Base-by-base conservation (phyloP, 2,888 invertebrate genomes). In the Epinotia bilunana region DNA sequence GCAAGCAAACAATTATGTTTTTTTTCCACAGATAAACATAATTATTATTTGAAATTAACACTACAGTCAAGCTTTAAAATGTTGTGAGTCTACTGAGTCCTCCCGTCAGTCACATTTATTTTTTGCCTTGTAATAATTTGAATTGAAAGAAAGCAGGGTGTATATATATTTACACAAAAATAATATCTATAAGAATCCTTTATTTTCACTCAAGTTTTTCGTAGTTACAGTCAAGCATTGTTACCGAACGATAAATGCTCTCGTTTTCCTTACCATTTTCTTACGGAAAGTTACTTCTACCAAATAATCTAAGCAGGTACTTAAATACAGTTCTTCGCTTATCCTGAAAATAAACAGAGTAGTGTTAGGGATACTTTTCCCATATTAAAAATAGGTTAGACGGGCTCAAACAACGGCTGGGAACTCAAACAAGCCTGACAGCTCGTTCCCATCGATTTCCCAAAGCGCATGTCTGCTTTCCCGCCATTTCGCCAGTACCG, bases 401-500 rank as follows among this genome's bases (percentile, higher is more conserved):
- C 57, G 57, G 55, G 55, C 46, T 69, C 62, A 28, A 68, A 73
- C 70, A 60, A 69, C 58, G 64, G 63, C 74, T 64, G 70, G 70
- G 70, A 74, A 70, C 64, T 63, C 70, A 53, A 69, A 71, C 64
- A 58, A 69, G 68, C 76, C 68, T 78, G 76, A 74, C 75, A 75
- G 70, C 76, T 73, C 77, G 77, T 78, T 79, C 77, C 81, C 91
- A 93, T 93, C 90, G 93, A 93, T 93, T 92, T 92, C 90, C 84
- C 85, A 89, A 83, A 86, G 93, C 93, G 93, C 93, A 93, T 93
- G 93, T 87, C 91, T 82, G 80, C 77, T 82, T 90, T 88, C 88
- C 86, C 89, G 83, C 87, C 86, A 83, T 85, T 84, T 73, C 82
- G 81, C 77, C 83, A 86, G 90, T 89, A 76, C 80, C 86, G 84